Percentiles rank a stretch among this genome's conserved stretches.
phyloP scores from a whole-genome alignment of 2,888 invertebrate species.

The Hydroisotoma schaefferi region DNA sequence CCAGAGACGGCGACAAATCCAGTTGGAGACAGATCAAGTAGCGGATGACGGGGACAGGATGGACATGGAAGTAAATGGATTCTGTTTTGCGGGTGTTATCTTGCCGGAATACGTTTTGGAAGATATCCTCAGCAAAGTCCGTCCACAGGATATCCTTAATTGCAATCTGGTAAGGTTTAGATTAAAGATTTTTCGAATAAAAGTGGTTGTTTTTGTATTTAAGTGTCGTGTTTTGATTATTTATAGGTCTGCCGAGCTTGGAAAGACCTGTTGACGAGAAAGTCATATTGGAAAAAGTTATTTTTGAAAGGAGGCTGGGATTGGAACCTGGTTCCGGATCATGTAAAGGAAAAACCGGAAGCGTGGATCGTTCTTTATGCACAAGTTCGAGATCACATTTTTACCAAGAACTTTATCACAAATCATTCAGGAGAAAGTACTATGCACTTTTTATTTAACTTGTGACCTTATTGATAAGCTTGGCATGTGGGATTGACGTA shows the following conservation, averaged over 20 bases:
- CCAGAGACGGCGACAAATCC: conserved; percentile 15
- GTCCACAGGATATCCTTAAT: conserved; percentile 24
- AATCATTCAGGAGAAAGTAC: conserved; percentile 36
- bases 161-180: conserved; percentile 23
- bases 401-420: conserved; percentile 23
- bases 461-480: neutral
- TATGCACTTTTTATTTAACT: neutral
- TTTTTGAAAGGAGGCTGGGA: conserved; percentile 12
- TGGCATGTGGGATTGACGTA: neutral
- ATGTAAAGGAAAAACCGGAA: conserved; percentile 23
- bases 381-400: conserved; percentile 13
- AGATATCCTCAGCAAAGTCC: conserved; percentile 20
- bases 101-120: conserved; percentile 35
- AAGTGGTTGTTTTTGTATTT: neutral
- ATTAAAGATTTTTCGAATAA: too few relatives aligned
- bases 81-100: conserved; percentile 11
- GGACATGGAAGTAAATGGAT: conserved; percentile 13
- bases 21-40: conserved; percentile 7
- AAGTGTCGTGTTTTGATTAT: conserved; percentile 1
- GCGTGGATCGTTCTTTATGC: conserved; percentile 32
- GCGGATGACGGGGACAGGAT: neutral
- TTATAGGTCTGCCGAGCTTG: conserved; percentile 32
- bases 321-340: conserved; percentile 23
- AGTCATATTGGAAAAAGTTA: conserved; percentile 36
- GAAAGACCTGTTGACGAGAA: conserved; percentile 31